Base-by-base conservation (phyloP, 2,113 vertebrate genomes). In the Ranitomeya variabilis region DNA sequence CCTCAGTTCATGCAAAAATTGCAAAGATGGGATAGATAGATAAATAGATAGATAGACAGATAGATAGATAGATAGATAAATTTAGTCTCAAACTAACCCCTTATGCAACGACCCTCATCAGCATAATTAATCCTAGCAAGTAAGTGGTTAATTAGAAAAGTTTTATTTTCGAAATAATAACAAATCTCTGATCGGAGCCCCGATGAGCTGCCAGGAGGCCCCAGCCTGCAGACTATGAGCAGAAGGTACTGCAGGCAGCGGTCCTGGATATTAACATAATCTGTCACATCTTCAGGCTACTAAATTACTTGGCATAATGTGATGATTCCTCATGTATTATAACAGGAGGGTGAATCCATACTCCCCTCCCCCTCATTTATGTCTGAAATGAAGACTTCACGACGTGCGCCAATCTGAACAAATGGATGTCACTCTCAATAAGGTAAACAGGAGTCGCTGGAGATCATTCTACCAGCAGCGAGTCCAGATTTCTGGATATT, bases 281-380 rank as follows among this genome's bases (percentile, higher is more conserved):
- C 87, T 89, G 87, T 89, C 82, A 89, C 66, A 85, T 85, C 82
- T 79, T 85, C 81, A 78, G 82, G 87, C 81, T 79, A 78, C 81
- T 89, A 62, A 84, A 89, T 89, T 89, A 89, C 76, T 85, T 89
- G 87, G 82, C 87, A 85, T 85, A 64, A 23, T 69, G 52, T 67
- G 45, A 79, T 79, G 23, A 23, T 88, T 89, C 59, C 55, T 57
- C 37, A 79, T 79, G 69, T 83, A 74, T 69, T 69, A 55, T 79
- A 74, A 62, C 82, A 89, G 81, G 81, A 89, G 60, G 23, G 7
- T 19, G 73, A 67, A 31, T 77, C 62, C 60, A n/a, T 60, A 26
- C 55, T 45, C 23, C 52, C n/a, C 19, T 19, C 18, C 26, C 26
- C 23, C 3, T 64, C 59, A 18, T 76, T 83, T 83, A 73, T 73